Evolutionary conservation across 2,888 invertebrate genomes (phyloP).

Genomic region (Euspilapteryx auroguttella): DNA sequence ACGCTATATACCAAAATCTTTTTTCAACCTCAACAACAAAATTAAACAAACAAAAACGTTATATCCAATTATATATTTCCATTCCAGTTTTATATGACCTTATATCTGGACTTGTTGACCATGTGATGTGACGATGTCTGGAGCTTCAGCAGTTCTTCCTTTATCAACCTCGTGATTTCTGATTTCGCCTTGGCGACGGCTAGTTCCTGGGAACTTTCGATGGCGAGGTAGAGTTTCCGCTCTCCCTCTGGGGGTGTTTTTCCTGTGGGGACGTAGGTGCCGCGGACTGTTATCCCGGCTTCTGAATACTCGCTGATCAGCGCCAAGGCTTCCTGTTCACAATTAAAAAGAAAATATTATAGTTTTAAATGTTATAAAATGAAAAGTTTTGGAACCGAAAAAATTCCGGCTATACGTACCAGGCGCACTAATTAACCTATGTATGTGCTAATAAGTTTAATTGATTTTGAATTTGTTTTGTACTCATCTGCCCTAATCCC

Average conservation of each 20-base stretch:
- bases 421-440: no score
- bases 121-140: constrained; percentile 85
- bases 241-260: constrained; percentile 91
- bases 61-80: no score
- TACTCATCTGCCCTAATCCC: no score
- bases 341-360: constrained; percentile 1
- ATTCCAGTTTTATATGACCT: constrained; percentile 93
- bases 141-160: constrained; percentile 94
- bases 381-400: constrained; percentile 1
- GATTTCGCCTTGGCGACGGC: constrained; percentile 95
- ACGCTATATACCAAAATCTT: no score
- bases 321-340: constrained; percentile 85
- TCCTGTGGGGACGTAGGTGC: constrained; percentile 92
- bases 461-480: no score
- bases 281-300: constrained; percentile 97
- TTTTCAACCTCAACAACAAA: no score
- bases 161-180: constrained; percentile 96
- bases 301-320: constrained; percentile 99
- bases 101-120: constrained; percentile 91
- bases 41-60: no score
- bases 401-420: background rate
- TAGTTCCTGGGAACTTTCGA: constrained; percentile 96
- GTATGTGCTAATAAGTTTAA: no score
- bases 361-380: no score
- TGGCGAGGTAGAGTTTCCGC: constrained; percentile 94